These are phyloP conservation scores for Lemur catta DNA, from an alignment of 2,797 vertebrate species.

Conservation along the genomic window DNA sequence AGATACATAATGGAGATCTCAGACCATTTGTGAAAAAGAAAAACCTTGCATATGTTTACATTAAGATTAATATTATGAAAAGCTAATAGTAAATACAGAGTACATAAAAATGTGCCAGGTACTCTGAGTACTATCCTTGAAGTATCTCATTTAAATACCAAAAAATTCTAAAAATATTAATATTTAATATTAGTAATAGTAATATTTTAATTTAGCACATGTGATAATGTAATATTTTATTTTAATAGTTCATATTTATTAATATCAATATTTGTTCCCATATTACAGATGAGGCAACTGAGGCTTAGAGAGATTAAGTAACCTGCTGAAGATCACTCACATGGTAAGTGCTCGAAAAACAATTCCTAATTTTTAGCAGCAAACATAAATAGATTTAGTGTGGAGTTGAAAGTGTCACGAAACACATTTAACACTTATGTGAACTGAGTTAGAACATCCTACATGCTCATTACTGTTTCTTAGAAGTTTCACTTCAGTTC, in stretches of 20 bases:
- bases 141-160: not conserved
- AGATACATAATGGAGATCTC: not conserved
- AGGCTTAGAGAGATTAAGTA: not conserved
- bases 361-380: not conserved
- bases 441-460: not conserved
- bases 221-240: not conserved
- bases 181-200: not conserved
- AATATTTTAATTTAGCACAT: not conserved
- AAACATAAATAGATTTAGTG: not conserved
- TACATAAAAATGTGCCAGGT: not conserved
- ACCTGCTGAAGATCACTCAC: not conserved
- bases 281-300: not conserved
- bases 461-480: conserved; percentile 20
- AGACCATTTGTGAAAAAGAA: not conserved
- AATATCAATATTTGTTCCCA: conserved; percentile 9
- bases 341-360: not conserved
- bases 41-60: not conserved
- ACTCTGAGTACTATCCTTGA: not conserved
- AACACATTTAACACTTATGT: not conserved
- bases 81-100: not conserved
- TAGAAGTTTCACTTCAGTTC: conserved; percentile 22
- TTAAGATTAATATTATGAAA: not conserved
- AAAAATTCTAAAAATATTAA: not conserved
- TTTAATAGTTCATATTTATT: not conserved
- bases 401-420: not conserved